These are phyloP conservation scores for Anthopleura sola DNA, from an alignment of 64 coral and sea anemone species.

Conservation along the genomic window DNA sequence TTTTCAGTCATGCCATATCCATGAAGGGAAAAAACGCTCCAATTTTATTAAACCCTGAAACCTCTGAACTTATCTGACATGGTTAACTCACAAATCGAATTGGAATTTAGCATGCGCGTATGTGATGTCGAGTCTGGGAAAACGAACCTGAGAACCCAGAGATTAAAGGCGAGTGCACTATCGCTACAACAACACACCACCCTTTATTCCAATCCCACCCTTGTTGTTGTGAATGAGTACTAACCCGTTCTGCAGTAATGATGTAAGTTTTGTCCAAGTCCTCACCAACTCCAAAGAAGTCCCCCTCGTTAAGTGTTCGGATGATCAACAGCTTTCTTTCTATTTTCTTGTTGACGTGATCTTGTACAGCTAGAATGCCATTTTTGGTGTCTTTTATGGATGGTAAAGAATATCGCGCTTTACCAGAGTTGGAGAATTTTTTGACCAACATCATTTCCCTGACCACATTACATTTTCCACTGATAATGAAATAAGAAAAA, in stretches of 20 bases:
- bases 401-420: constrained; percentile 39
- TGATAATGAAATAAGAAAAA: constrained; percentile 69
- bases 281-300: constrained; percentile 91
- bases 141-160: too few relatives aligned
- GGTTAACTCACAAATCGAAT: too few relatives aligned
- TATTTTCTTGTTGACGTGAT: constrained; percentile 18
- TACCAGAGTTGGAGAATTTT: constrained; percentile 47
- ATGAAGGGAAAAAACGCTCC: too few relatives aligned
- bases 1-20: too few relatives aligned
- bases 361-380: not conserved
- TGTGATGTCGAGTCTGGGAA: too few relatives aligned
- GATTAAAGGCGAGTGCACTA: too few relatives aligned
- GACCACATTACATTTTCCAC: constrained; percentile 83
- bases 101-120: too few relatives aligned
- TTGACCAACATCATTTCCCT: constrained; percentile 67
- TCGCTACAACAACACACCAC: too few relatives aligned
- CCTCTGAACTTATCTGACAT: too few relatives aligned
- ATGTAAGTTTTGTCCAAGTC: constrained; percentile 83
- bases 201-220: too few relatives aligned
- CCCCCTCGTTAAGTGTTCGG: constrained; percentile 52
- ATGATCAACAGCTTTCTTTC: constrained; percentile 67
- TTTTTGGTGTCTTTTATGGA: constrained; percentile 16
- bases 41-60: too few relatives aligned
- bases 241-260: constrained; percentile 73
- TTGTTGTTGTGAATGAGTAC: not conserved